These are phyloP conservation scores for Perdita meconis DNA, from an alignment of 2,888 invertebrate species.

Conservation along the genomic window DNA sequence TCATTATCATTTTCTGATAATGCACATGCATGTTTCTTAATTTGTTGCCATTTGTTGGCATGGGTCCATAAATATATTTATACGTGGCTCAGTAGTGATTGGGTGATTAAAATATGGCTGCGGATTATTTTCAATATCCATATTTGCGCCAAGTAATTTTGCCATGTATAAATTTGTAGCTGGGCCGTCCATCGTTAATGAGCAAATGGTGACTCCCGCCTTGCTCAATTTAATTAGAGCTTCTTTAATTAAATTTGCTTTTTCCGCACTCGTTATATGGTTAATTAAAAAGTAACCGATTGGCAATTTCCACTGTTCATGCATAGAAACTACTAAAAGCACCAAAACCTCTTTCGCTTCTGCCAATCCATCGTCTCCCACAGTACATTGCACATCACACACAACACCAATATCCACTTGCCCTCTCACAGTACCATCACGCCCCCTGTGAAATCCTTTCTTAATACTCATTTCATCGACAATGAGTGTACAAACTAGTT, in stretches of 20 bases:
- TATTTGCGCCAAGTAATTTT: neutral
- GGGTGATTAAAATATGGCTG: neutral
- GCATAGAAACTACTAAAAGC: neutral
- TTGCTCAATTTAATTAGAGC: too few species aligned
- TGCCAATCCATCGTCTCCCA: neutral
- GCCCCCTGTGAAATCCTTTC: neutral
- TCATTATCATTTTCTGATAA: constrained; percentile 9
- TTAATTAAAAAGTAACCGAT: too few species aligned
- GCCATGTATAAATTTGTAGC: neutral
- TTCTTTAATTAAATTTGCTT: neutral
- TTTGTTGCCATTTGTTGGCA: neutral
- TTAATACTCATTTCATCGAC: neutral
- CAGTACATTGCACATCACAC: too few species aligned
- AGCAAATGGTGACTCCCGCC: neutral
- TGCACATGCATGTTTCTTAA: neutral
- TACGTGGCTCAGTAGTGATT: neutral
- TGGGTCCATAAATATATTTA: neutral
- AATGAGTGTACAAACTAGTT: neutral
- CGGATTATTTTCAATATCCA: neutral
- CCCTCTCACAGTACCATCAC: neutral
- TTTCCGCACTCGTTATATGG: neutral
- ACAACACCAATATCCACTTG: neutral
- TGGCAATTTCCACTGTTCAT: neutral
- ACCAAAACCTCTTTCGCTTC: too few species aligned
- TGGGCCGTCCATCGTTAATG: constrained; percentile 1